These are phyloP conservation scores for Gisinianus flammeolus DNA, from an alignment of 2,888 invertebrate species.

Conservation along the genomic window DNA sequence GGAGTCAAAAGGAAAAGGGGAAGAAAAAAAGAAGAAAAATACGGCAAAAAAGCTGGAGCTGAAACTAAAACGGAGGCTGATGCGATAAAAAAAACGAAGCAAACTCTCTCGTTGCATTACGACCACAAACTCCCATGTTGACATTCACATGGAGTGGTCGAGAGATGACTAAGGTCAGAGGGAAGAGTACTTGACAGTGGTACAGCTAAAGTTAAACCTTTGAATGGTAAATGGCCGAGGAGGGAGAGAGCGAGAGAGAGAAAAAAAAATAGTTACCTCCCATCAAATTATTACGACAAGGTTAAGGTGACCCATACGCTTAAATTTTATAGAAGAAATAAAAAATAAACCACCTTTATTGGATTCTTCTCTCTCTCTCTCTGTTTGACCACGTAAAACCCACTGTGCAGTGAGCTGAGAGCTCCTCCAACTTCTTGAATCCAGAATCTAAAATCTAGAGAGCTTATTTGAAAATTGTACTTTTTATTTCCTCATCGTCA, in stretches of 20 bases:
- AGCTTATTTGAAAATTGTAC: neutral
- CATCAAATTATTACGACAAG: constrained; percentile 25
- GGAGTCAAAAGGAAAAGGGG: no score
- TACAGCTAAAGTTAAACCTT: neutral
- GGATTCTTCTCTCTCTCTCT: neutral
- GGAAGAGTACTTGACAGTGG: neutral
- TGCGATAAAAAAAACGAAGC: no score
- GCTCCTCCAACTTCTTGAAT: neutral
- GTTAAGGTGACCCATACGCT: constrained; percentile 25
- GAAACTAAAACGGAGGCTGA: neutral
- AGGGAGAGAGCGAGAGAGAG: neutral
- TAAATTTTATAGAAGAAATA: constrained; percentile 12
- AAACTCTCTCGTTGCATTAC: no score
- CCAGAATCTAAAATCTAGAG: neutral
- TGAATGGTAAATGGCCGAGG: neutral
- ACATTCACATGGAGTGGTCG: no score
- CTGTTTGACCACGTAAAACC: no score
- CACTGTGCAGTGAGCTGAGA: no score
- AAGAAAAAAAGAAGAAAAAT: no score
- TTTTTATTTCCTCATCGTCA: neutral
- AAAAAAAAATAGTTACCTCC: neutral
- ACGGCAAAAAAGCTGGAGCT: no score
- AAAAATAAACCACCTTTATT: constrained; percentile 6
- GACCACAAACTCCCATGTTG: no score
- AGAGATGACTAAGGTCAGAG: neutral